Evolutionary conservation across 2,888 invertebrate genomes (phyloP).

Genomic region (Mythimna ferrago): DNA sequence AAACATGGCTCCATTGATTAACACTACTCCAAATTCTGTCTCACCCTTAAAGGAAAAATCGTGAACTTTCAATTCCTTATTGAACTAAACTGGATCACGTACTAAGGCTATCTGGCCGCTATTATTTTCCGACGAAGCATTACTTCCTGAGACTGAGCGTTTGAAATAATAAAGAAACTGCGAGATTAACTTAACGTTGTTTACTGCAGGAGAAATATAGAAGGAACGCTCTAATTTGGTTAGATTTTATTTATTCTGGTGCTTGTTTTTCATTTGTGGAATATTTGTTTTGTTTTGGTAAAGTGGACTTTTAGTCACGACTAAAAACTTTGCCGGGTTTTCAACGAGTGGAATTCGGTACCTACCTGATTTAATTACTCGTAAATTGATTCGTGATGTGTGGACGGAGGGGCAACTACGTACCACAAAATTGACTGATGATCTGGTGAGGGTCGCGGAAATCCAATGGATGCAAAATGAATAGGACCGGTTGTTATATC

Average conservation of each 20-base stretch:
- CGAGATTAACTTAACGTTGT: constrained; percentile 62
- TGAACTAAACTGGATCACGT: constrained; percentile 57
- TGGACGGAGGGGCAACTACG: too few relatives aligned
- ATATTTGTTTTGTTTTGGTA: constrained; percentile 16
- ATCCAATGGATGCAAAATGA: too few relatives aligned
- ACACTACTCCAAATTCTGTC: constrained; percentile 39
- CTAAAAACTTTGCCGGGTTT: constrained; percentile 11
- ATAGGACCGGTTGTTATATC: too few relatives aligned
- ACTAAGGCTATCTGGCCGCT: constrained; percentile 32
- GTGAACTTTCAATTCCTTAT: constrained; percentile 55
- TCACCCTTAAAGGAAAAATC: constrained; percentile 54
- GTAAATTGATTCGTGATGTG: too few relatives aligned
- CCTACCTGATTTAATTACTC: too few relatives aligned
- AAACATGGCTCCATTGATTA: constrained; percentile 53
- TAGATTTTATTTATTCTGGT: constrained; percentile 52
- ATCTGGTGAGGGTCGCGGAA: too few relatives aligned
- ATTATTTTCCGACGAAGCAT: constrained; percentile 49
- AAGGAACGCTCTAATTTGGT: constrained; percentile 52
- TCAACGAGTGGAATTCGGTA: too few relatives aligned
- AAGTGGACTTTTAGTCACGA: constrained; percentile 11
- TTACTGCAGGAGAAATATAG: constrained; percentile 54
- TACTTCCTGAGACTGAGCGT: constrained; percentile 53
- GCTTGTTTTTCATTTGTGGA: constrained; percentile 39
- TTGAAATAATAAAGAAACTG: constrained; percentile 61
- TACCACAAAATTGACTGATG: too few relatives aligned